These are phyloP conservation scores for Sarcophaga peregrina DNA, from an alignment of 1,140 invertebrate genomes.

Conservation along the genomic window DNA sequence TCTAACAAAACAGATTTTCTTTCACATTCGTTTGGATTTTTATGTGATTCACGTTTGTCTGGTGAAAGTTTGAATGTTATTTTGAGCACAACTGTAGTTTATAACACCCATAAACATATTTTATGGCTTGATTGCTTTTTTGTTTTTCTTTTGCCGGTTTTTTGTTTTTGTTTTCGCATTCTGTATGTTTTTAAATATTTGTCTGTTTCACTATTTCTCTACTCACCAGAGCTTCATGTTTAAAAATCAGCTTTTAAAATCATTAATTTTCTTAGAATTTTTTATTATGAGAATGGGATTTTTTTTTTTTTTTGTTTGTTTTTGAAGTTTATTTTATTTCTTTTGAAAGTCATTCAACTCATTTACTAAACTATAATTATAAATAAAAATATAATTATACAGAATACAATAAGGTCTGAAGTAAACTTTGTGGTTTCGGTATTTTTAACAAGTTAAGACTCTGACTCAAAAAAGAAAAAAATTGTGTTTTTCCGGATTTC, in stretches of 20 bases:
- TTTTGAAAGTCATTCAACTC: slow-evolving; percentile 1
- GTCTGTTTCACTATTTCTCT: neutral
- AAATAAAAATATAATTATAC: too few species aligned
- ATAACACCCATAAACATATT: neutral
- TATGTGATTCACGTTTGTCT: neutral
- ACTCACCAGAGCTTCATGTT: neutral
- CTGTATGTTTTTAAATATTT: neutral
- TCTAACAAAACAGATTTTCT: too few species aligned
- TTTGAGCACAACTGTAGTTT: neutral
- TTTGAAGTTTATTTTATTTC: slow-evolving; percentile 2
- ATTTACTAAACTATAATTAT: neutral
- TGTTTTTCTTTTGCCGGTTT: neutral
- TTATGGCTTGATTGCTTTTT: neutral
- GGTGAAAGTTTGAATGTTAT: neutral
- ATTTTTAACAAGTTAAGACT: too few species aligned
- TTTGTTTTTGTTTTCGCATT: neutral
- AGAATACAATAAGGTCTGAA: too few species aligned
- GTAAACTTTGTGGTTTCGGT: too few species aligned
- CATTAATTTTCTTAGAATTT: neutral
- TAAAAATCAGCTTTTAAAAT: neutral
- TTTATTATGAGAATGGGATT: neutral
- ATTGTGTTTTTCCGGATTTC: too few species aligned
- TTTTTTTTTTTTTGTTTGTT: neutral
- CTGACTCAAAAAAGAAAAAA: too few species aligned
- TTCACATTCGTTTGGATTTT: neutral